Evolutionary conservation across 2,797 vertebrate genomes (phyloP), one percentile per base, ranked within the genome.

Genomic region (Propithecus deckenii): DNA sequence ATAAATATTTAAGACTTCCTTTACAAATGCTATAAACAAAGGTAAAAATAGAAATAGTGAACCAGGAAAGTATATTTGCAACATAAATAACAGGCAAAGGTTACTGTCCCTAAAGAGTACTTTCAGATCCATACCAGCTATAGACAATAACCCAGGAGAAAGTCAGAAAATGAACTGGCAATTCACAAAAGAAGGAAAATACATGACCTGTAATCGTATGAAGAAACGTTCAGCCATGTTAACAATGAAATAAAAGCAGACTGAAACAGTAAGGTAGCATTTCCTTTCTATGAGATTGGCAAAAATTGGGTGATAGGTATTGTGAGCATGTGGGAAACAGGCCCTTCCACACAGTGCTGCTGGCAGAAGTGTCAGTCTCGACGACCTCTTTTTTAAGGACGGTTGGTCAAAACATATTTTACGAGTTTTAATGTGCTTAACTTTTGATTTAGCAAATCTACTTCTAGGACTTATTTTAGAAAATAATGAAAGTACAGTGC

Each of bases 1-100:
- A 48, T 79, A 96, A 91, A 96, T 91, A 79, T 81, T 95, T 63
- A 93, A 87, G 85, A 71, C n/a, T 38, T 52, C 9, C 86, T 90
- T 94, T 95, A 76, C 4, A 88, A 94, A 88, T 75, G 74, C n/a
- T 63, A 78, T 65, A 90, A 78, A 50, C 32, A 97, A 72, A 94
- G 23, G 38, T 92, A 94, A 88, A 91, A 86, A 79, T 96, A 90
- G 48, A 84, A 95, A 78, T 0, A 28, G 48, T 93, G 50, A 87
- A n/a, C 2, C 9, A 2, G 25, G 30, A 87, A 89, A 92, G 43
- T 67, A 61, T 46, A 92, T 81, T 61, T 97, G 63, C 86, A 69
- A 69, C 13, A 83, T 35, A 55, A 89, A 61, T 93, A 91, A 59
- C 38, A 80, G 14, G 30, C 18, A 84, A 94, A 89, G 18, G 3